Percentiles rank a stretch among this genome's conserved stretches.
These are phyloP conservation scores for Zosterops hypoxanthus DNA, from an alignment of 2,113 vertebrate genomes.

Conservation along the genomic window DNA sequence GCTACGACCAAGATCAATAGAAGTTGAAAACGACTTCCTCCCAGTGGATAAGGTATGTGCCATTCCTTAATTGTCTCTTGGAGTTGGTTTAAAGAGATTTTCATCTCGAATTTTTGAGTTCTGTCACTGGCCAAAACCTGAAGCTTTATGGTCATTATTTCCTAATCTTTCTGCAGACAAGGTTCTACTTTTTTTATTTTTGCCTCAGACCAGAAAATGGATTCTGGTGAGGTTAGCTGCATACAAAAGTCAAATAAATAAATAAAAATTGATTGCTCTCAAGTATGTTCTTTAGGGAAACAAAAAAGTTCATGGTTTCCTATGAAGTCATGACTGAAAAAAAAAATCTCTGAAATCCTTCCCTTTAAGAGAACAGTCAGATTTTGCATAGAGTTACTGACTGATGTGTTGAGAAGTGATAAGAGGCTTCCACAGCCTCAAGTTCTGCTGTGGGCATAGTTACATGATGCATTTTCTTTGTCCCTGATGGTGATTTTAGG, in stretches of 20 bases:
- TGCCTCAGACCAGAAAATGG: not conserved
- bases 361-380: not conserved
- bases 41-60: constrained; percentile 84
- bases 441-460: not conserved
- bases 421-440: not conserved
- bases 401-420: not conserved
- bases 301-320: not conserved
- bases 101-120: not conserved
- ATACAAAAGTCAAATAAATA: not conserved
- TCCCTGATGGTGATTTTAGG: not conserved
- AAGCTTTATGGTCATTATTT: not conserved
- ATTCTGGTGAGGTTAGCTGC: not conserved
- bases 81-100: not conserved
- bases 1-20: constrained; percentile 92
- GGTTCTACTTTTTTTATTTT: not conserved
- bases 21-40: constrained; percentile 85
- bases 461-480: not conserved
- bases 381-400: not conserved
- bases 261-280: not conserved
- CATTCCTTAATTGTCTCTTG: constrained; percentile 15
- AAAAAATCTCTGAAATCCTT: not conserved
- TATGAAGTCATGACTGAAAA: not conserved
- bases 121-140: not conserved
- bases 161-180: not conserved
- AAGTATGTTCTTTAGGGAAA: not conserved